Conservation (phyloP, 2,113 vertebrate genomes). For the Trematocara stigmaticum region DNA sequence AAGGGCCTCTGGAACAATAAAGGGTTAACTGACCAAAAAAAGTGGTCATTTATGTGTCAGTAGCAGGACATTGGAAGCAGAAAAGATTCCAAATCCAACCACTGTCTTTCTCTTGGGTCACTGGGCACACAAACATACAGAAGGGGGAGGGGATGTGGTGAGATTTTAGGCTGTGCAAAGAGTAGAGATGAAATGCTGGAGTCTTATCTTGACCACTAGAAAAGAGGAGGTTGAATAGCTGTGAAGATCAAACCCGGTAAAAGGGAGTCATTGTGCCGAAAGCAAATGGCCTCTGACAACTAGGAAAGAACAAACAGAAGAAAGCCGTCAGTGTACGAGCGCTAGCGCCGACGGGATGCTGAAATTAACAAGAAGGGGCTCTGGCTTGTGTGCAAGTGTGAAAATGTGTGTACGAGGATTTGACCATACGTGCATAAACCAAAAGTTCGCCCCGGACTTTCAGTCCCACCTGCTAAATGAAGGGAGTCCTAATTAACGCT, state of each 20-base stretch:
- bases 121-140: slow-evolving; percentile 33
- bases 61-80: slow-evolving; percentile 20
- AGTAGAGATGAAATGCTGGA: slow-evolving; percentile 13
- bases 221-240: slow-evolving; percentile 46
- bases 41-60: slow-evolving; percentile 52
- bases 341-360: slow-evolving; percentile 1
- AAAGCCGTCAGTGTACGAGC: slow-evolving; percentile 31
- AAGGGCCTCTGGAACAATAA: slow-evolving; percentile 36
- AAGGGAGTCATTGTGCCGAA: slow-evolving; percentile 56
- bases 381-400: slow-evolving; percentile 1
- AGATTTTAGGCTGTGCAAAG: slow-evolving; percentile 23
- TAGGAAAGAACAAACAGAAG: slow-evolving; percentile 58
- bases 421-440: neutral
- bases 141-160: neutral
- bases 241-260: slow-evolving; percentile 61
- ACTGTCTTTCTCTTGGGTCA: slow-evolving; percentile 36
- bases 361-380: slow-evolving; percentile 21
- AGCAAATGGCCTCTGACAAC: slow-evolving; percentile 64
- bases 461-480: slow-evolving; percentile 16
- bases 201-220: slow-evolving; percentile 38
- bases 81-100: slow-evolving; percentile 37
- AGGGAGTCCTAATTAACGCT: slow-evolving; percentile 72
- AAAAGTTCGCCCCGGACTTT: neutral
- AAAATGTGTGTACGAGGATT: slow-evolving; percentile 13
- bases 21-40: slow-evolving; percentile 54